These are phyloP conservation scores for Campopleginae sp. DNA, from an alignment of 2,888 invertebrate genomes.

Conservation along the genomic window DNA sequence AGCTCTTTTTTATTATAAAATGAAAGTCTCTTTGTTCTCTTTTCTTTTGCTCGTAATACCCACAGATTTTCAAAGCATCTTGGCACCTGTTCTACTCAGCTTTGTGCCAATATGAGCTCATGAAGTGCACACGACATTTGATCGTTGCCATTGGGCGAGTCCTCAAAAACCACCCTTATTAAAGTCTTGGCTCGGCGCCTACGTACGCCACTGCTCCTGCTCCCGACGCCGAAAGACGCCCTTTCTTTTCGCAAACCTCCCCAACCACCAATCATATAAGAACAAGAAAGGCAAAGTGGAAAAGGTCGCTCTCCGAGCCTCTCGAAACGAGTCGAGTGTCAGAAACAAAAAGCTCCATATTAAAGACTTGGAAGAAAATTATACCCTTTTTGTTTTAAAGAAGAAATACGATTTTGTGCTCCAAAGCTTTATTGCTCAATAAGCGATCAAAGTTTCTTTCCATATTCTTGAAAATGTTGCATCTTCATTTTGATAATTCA, in stretches of 20 bases:
- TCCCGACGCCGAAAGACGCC: conserved; percentile 34
- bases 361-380: conserved; percentile 70
- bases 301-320: not conserved
- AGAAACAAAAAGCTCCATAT: conserved; percentile 67
- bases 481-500: not conserved
- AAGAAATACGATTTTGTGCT: not conserved
- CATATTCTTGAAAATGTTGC: not conserved
- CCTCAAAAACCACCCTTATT: conserved; percentile 74
- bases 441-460: not conserved
- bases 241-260: not conserved
- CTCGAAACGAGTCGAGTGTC: conserved; percentile 39
- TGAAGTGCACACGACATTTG: conserved; percentile 51
- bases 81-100: conserved; percentile 73
- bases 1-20: conserved; percentile 15
- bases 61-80: conserved; percentile 69
- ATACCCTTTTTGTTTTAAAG: conserved; percentile 68
- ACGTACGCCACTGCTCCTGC: conserved; percentile 58
- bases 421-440: not conserved
- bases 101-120: conserved; percentile 58
- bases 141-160: conserved; percentile 61
- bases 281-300: conserved; percentile 1
- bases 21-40: not conserved
- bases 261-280: not conserved
- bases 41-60: not conserved
- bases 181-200: conserved; percentile 74